A percentile compares a stretch with the other conserved stretches of the same genome.
Conservation (phyloP, 2,797 vertebrate species). For the Dicrostonyx torquatus region DNA sequence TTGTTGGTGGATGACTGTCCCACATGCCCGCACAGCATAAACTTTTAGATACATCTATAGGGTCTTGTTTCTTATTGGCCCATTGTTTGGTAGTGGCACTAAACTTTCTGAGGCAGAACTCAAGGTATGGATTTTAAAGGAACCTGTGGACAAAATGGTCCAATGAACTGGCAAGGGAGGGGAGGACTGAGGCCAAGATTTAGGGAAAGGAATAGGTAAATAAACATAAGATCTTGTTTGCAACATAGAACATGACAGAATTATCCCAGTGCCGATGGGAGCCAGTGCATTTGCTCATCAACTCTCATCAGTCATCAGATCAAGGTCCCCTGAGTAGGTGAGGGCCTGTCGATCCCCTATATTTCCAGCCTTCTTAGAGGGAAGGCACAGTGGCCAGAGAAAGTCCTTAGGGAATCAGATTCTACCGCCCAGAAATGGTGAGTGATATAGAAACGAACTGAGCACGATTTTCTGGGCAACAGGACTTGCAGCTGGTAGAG, state of each 20-base stretch:
- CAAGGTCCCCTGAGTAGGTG: neutral
- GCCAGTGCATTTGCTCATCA: neutral
- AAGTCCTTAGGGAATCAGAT: neutral
- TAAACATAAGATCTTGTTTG: neutral
- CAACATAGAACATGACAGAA: neutral
- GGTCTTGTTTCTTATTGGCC: neutral
- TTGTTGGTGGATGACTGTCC: neutral
- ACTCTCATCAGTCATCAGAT: neutral
- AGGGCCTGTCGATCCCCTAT: too few species aligned
- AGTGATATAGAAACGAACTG: neutral
- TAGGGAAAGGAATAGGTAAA: neutral
- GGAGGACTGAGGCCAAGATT: neutral
- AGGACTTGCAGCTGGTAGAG: neutral
- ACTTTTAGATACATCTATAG: neutral
- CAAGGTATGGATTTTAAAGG: neutral
- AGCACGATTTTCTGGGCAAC: fast-evolving
- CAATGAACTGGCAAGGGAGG: neutral
- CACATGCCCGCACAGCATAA: neutral
- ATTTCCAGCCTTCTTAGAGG: neutral
- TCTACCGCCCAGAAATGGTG: neutral
- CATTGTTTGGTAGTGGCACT: neutral
- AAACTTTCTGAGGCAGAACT: neutral
- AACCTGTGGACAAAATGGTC: neutral
- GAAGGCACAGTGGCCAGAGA: neutral
- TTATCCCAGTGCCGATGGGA: neutral